Evolutionary conservation across 2,113 vertebrate species (phyloP), one percentile per base, ranked within the genome.

Genomic region (Misgurnus anguillicaudatus): DNA sequence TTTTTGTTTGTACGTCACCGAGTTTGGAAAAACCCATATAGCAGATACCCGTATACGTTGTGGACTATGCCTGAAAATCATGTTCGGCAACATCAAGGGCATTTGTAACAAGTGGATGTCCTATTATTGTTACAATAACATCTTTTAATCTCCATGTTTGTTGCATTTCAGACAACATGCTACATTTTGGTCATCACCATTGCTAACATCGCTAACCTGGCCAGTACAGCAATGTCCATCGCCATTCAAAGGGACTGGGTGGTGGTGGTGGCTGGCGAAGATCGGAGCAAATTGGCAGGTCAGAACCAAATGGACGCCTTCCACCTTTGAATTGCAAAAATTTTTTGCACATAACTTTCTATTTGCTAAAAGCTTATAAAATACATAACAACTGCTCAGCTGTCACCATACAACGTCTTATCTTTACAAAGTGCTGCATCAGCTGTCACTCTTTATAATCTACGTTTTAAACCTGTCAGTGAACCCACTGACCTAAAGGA

Each of bases 191-290:
- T 99, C 85, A 99, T 99, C 91, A 95, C 92, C 82, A 94, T 98
- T 80, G 98, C 96, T 84, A 98, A 99, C 85, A 94, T 98, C 75
- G 97, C 98, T 16, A 99, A 99, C 91, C 87, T 99, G 81, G 98
- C 97, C 87, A 99, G 98, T 88, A 99, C 97, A 0, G 98, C 98
- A 3, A 99, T 92, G 24, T 89, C 93, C 36, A 99, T 99, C 87
- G 96, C 95, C 75, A 99, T 99, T 89, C 98, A 99, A 89, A 94
- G 97, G 86, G 98, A 99, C 82, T 99, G 98, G 98, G 95, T 99
- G 81, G 96, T 99, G 74, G 98, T 99, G 11, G 96, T 99, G 71
- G 96, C 98, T 0, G 97, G 96, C 79, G 94, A 95, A 82, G 95
- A 99, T 91, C 94, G 98, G 90, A 95, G 94, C 94, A 94, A 83